phyloP scores from a whole-genome alignment of 2,797 vertebrate species.

The Emydoidea blandingii region DNA sequence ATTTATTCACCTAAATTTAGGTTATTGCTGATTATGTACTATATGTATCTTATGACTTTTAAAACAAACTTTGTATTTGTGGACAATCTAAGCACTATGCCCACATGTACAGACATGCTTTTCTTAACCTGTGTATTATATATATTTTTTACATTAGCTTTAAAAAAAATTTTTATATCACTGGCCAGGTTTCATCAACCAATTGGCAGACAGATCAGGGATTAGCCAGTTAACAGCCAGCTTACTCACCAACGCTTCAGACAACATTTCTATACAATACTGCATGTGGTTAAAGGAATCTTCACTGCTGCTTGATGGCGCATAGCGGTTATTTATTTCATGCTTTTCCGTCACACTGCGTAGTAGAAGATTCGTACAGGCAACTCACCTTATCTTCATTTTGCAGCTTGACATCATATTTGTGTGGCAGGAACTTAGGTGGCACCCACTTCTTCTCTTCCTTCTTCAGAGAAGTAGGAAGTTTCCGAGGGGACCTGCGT shows the following conservation, averaged over 20 bases:
- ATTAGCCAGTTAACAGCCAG: neutral
- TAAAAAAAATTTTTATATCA: neutral
- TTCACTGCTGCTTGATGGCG: neutral
- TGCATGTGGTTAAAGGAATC: neutral
- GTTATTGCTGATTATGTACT: too few relatives aligned
- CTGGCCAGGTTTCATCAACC: neutral
- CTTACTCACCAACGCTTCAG: neutral
- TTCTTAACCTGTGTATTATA: too few relatives aligned
- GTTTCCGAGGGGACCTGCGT: conserved; percentile 95
- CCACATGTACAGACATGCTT: too few relatives aligned
- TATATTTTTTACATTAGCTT: too few relatives aligned
- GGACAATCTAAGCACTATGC: too few relatives aligned
- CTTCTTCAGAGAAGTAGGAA: conserved; percentile 93
- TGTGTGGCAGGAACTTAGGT: conserved; percentile 97
- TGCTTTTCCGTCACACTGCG: neutral
- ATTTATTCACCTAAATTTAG: too few relatives aligned
- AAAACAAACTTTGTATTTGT: too few relatives aligned
- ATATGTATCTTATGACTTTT: too few relatives aligned
- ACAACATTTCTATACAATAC: neutral
- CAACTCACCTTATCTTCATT: conserved; percentile 93
- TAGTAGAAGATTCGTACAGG: neutral
- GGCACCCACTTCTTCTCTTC: conserved; percentile 97
- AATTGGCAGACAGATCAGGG: neutral
- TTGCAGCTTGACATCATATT: conserved; percentile 95
- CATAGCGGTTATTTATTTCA: neutral